phyloP scores from a whole-genome alignment of 2,888 invertebrate genomes.

The Agrotis clavis region DNA sequence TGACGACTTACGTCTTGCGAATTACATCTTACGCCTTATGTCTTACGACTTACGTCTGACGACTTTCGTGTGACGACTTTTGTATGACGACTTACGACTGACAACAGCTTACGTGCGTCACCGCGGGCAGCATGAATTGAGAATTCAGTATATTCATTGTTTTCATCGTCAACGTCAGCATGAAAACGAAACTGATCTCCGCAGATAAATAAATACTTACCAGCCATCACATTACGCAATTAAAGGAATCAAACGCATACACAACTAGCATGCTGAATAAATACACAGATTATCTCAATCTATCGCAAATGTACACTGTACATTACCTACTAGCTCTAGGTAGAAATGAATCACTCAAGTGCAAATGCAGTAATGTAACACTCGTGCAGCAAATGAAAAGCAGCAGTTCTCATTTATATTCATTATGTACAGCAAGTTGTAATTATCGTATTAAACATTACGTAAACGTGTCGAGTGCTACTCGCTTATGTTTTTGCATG shows the following conservation, averaged over 20 bases:
- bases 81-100: no score
- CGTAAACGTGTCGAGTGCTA: constrained; percentile 71
- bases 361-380: constrained; percentile 36
- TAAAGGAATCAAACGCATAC: constrained; percentile 62
- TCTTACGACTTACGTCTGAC: no score
- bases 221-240: constrained; percentile 60
- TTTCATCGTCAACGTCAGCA: constrained; percentile 6
- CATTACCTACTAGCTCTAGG: constrained; percentile 18
- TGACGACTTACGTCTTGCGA: no score
- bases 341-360: neutral
- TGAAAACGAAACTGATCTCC: constrained; percentile 48
- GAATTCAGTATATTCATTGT: neutral
- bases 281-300: constrained; percentile 45
- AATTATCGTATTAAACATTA: constrained; percentile 78
- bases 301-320: constrained; percentile 35
- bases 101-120: no score
- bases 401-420: constrained; percentile 74
- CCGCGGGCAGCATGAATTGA: neutral
- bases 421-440: constrained; percentile 74
- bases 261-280: constrained; percentile 53
- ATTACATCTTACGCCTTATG: no score
- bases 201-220: constrained; percentile 57
- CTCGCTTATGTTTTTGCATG: constrained; percentile 71
- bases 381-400: constrained; percentile 43
- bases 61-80: no score